Base-by-base conservation (phyloP, 2,888 invertebrate species). In the Acanthopleura granulata region DNA sequence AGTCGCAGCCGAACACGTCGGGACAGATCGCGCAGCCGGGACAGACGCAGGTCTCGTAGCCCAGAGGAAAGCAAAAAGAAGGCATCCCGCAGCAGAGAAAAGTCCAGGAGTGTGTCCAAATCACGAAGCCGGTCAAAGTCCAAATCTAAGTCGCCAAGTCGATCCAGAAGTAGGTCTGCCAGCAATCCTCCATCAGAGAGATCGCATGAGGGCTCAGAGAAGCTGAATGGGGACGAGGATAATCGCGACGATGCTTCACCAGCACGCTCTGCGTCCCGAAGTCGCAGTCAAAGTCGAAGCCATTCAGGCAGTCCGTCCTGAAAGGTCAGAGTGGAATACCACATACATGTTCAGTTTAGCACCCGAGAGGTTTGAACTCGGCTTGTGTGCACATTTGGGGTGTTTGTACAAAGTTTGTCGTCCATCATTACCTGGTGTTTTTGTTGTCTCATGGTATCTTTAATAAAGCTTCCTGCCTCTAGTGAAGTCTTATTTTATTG, bases 11-110 rank as follows among this genome's bases (percentile, higher is more conserved):
- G 77, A 40, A 49, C 18, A 6, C 30, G 49, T n/a, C 49, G 50
- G n/a, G 18, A n/a, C 6, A 3, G 50, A 66, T 73, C 73, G 50
- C 61, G 75, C 15, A 77, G 77, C 51, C 62, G 75, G n/a, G 71
- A 74, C 14, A 72, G 77, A 40, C 72, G 76, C 22, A 73, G 76
- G 49, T 69, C 72, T 14, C 71, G 76, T 22, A 72, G 74, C 40
- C 50, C 74, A 12, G 76, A 75, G 50, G 40, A 62, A 11, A 74
- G 72, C 57, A 72, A 66, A 51, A 74, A 69, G 62, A 66, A 57
- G 18, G 51, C 50, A 14, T 57, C 61, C 61, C 71, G 40, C 29
- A 27, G 61, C n/a, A 50, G 15, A 29, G n/a, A 22, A 11, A 72
- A 72, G 61, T 74, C 74, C 4, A 73, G 29, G 49, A 75, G 74